Evolutionary conservation across 2,888 invertebrate species (phyloP), one percentile per base, ranked within the genome.

Genomic region (Sarcophaga carnaria): DNA sequence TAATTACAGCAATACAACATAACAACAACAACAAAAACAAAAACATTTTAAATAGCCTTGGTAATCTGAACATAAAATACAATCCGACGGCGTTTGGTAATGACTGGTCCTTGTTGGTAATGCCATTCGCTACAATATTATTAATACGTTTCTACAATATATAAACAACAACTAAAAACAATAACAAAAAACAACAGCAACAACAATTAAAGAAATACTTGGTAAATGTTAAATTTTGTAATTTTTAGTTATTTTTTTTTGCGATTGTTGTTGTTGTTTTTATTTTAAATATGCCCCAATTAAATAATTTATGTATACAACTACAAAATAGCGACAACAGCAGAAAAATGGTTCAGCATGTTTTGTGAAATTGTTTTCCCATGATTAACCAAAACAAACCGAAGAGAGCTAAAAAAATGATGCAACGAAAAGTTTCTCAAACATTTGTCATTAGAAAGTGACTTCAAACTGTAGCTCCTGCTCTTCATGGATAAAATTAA

Each of bases 31-130:
- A 37, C 37, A 54, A 54, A 0, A 4, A 64, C 27, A 64, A 49
- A 12, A 66, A 76, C 20, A n/a, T 27, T 64, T 25, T 20, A 10
- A 54, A 66, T 66, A 47, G 60, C 69, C 78, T 78, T 78, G 78
- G 59, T 14, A 12, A 54, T n/a, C 45, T 59, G 3, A 59, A 25
- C 22, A 67, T 8, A 54, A 54, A 54, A 12, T 54, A 14, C 1
- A 17, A 4, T 1, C 17, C 54, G 3, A 4, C 4, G 12, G 54
- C 14, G 5, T 12, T 12, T 54, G 12, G 54, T 54, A 54, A 54
- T 17, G 17, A 4, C 54, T 54, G 67, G 5, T 62, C 60, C 78
- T 78, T 22, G 45, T 14, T 69, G 17, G 22, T 62, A 67, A 22
- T 25, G 54, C 54, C n/a, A 37, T 37, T 37, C 37, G 1, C 8